phyloP scores from a whole-genome alignment of 1,140 invertebrate genomes.

The Neodiprion fabricii region DNA sequence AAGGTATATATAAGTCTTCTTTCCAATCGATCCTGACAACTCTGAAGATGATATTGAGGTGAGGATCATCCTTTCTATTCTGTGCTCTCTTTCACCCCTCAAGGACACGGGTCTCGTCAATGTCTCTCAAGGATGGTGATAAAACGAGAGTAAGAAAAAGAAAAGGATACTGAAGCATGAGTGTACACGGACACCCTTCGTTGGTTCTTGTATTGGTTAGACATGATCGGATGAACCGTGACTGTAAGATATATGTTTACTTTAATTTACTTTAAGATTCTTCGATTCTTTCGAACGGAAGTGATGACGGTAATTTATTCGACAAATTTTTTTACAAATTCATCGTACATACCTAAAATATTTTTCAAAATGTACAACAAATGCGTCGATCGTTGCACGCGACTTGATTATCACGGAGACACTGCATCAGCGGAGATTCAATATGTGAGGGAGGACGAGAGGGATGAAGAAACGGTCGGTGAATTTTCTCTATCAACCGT shows the following conservation, averaged over 20 bases:
- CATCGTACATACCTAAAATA: no score
- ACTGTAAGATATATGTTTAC: no score
- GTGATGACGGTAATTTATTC: no score
- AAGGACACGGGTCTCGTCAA: background rate
- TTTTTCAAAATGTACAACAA: no score
- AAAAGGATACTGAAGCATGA: constrained; percentile 9
- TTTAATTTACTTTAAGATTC: no score
- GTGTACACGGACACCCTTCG: constrained; percentile 10
- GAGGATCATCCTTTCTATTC: background rate
- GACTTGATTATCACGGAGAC: no score
- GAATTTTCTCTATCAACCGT: background rate
- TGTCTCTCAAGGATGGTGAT: background rate
- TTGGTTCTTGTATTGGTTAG: no score
- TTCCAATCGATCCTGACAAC: constrained; percentile 1
- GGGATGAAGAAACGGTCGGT: background rate
- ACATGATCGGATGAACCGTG: no score
- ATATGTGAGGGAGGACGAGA: background rate
- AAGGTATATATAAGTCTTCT: background rate
- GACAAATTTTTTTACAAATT: no score
- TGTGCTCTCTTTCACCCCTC: background rate
- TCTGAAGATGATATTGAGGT: background rate
- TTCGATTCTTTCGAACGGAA: no score
- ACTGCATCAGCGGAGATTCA: no score
- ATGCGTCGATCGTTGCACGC: no score
- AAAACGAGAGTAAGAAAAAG: constrained; percentile 8